These are phyloP conservation scores for Pseudochaenichthys georgianus DNA, from an alignment of 2,797 vertebrate species.

Conservation along the genomic window DNA sequence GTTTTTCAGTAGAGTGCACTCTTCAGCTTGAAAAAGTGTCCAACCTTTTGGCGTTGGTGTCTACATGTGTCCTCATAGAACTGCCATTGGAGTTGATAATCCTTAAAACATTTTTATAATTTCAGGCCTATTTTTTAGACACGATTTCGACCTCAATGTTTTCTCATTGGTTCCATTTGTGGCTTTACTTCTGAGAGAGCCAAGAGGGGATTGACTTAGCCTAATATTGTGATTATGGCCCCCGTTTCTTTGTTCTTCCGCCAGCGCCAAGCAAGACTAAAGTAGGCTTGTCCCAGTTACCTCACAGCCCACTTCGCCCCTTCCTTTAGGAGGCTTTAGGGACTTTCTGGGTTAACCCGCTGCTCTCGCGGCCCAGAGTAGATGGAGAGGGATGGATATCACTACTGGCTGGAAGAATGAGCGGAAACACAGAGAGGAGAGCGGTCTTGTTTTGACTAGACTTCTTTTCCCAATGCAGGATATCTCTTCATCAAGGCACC, in stretches of 20 bases:
- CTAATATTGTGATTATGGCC: conserved; percentile 31
- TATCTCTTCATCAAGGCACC: conserved; percentile 83
- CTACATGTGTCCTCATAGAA: background rate
- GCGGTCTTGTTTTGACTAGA: conserved; percentile 83
- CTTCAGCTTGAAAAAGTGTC: background rate
- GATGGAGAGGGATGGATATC: conserved; percentile 64
- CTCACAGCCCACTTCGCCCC: conserved; percentile 14
- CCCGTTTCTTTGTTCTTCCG: conserved; percentile 23
- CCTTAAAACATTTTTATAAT: background rate
- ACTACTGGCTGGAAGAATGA: conserved; percentile 34
- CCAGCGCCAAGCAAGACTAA: conserved; percentile 11
- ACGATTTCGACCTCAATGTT: background rate
- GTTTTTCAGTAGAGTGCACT: conserved; percentile 13
- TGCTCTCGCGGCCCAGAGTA: conserved; percentile 58
- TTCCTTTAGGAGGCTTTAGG: conserved; percentile 31
- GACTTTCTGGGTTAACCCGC: conserved; percentile 46
- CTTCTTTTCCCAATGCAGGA: conserved; percentile 53
- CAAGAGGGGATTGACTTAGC: conserved; percentile 29
- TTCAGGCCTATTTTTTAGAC: background rate
- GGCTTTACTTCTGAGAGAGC: conserved; percentile 32
- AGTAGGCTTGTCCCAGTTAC: conserved; percentile 33
- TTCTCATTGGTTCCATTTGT: background rate
- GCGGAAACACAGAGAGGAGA: conserved; percentile 43
- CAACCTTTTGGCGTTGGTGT: background rate
- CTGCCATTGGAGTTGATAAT: background rate